Evolutionary conservation across 2,113 vertebrate species (phyloP).

Genomic region (Pionites leucogaster): DNA sequence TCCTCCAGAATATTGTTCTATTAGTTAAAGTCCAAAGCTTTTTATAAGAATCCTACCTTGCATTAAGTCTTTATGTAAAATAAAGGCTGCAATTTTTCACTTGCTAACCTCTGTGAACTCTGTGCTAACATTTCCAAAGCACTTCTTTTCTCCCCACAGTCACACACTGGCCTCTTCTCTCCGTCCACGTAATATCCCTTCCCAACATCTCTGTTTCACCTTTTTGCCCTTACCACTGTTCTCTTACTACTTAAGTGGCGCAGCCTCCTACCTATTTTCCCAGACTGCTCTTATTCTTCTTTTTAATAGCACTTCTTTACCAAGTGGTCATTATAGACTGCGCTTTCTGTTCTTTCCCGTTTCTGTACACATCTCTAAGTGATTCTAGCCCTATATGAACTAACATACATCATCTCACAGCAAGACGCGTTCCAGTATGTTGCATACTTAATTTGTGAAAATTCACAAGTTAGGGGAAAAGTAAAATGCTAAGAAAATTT

Average conservation of each 20-base stretch:
- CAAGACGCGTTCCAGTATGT: rapidly evolving
- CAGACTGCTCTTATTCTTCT: neutral
- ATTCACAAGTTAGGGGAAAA: neutral
- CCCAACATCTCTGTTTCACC: neutral
- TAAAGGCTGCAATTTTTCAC: neutral
- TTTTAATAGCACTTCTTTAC: neutral
- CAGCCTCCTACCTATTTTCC: neutral
- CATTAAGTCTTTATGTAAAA: neutral
- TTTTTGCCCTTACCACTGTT: neutral
- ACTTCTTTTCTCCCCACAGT: neutral
- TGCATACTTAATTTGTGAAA: neutral
- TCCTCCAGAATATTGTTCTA: neutral
- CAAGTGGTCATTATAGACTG: neutral
- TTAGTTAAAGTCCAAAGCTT: neutral
- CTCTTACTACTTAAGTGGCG: neutral
- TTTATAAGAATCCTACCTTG: neutral
- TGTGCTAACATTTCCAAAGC: neutral
- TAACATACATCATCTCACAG: neutral
- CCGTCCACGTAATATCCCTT: neutral
- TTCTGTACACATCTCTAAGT: neutral
- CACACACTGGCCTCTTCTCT: neutral
- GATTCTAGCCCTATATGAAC: neutral
- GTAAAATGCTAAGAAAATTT: neutral
- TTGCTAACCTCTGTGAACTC: neutral
- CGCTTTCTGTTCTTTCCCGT: neutral